Evolutionary conservation across 2,888 invertebrate species (phyloP).

Genomic region (Tillus elongatus): DNA sequence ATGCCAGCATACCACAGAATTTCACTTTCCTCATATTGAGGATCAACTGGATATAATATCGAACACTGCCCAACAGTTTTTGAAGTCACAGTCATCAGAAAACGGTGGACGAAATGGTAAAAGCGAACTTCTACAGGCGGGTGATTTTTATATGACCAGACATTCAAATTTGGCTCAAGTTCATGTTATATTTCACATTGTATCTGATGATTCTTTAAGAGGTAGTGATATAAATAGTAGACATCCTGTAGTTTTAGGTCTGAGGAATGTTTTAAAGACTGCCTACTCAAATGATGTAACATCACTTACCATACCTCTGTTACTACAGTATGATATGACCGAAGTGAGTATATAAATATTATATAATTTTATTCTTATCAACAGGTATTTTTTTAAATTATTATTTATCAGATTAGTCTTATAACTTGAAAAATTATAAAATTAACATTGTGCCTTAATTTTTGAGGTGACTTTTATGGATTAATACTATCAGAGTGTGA

Average conservation of each 20-base stretch:
- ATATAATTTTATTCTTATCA: constrained; percentile 6
- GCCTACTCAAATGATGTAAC: constrained; percentile 94
- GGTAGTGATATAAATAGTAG: constrained; percentile 85
- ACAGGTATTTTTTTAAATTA: neutral
- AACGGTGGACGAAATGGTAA: constrained; percentile 25
- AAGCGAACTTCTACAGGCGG: constrained; percentile 60
- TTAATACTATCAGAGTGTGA: too few species aligned
- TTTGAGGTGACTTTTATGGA: too few species aligned
- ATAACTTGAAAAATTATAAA: neutral
- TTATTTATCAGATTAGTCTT: neutral
- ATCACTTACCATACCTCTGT: constrained; percentile 83
- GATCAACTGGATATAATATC: constrained; percentile 70
- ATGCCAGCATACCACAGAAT: constrained; percentile 79
- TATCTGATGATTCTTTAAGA: constrained; percentile 66
- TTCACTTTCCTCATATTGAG: constrained; percentile 84
- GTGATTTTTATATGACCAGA: constrained; percentile 76
- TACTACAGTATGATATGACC: constrained; percentile 86
- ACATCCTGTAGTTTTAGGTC: constrained; percentile 88
- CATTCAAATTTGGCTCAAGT: constrained; percentile 93
- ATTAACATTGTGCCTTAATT: too few species aligned
- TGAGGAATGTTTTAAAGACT: constrained; percentile 88
- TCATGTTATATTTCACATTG: constrained; percentile 92
- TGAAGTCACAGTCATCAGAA: constrained; percentile 24
- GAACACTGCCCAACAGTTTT: constrained; percentile 29
- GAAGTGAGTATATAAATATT: constrained; percentile 53